Evolutionary conservation across 2,113 vertebrate genomes (phyloP).

Genomic region (Rhea pennata): DNA sequence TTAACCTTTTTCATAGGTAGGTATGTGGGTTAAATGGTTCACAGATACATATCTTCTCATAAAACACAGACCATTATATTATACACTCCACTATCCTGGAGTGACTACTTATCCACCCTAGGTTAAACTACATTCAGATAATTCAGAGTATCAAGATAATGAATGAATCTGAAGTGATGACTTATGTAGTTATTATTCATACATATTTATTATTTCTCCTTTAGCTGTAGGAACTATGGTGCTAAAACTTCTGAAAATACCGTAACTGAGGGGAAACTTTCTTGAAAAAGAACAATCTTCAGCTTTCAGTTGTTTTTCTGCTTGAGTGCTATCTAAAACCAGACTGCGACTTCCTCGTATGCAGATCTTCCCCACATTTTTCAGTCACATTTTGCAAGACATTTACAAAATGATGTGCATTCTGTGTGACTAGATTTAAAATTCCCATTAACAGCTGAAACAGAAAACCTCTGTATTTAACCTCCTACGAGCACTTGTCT

Average conservation of each 20-base stretch:
- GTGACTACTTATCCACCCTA: not conserved
- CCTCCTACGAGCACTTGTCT: not conserved
- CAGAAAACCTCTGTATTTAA: not conserved
- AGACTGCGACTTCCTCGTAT: not conserved
- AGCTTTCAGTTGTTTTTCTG: not conserved
- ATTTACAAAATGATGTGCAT: not conserved
- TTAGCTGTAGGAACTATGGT: not conserved
- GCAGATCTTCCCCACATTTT: not conserved
- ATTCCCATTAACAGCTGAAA: not conserved
- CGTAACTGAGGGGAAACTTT: not conserved
- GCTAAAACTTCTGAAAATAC: not conserved
- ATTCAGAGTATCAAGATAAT: not conserved
- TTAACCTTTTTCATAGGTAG: constrained; percentile 10
- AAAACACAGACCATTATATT: not conserved
- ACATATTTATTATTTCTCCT: not conserved
- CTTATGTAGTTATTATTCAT: not conserved
- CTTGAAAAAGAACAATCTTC: not conserved
- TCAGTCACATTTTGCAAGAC: not conserved
- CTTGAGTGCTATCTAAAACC: not conserved
- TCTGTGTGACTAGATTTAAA: not conserved
- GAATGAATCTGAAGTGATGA: not conserved
- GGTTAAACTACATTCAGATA: not conserved
- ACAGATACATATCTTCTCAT: not conserved
- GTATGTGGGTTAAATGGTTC: not conserved
- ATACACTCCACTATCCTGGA: not conserved